Evolutionary conservation across 2,888 invertebrate genomes (phyloP), one percentile per base, ranked within the genome.

Genomic region (Lithophane ornitopus): DNA sequence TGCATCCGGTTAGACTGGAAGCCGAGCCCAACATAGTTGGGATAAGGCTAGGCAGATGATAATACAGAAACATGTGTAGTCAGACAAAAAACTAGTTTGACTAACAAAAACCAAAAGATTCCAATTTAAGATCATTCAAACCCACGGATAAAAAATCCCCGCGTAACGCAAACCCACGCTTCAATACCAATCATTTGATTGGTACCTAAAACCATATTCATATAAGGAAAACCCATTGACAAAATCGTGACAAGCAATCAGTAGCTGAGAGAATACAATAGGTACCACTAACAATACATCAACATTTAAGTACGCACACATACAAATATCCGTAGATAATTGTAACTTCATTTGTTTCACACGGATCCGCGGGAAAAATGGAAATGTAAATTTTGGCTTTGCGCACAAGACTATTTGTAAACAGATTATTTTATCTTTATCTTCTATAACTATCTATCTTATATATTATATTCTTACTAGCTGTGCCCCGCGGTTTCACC

Each of bases 161-260:
- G 16, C 44, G 22, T 52, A n/a, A 70, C 34, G 3, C 49, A 41
- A 56, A 39, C 61, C 61, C 62, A 81, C 62, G 61, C 19, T 59
- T 54, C 46, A 78, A 81, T 73, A 81, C 19, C 52, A 81, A 81
- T 63, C 41, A 66, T 68, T 68, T 61, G 22, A 65, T 71, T 63
- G 62, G 73, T 19, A 66, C 65, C 75, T 56, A 82, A 78, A 75
- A 26, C 56, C 28, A 46, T 71, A 59, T 34, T 41, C 74, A 52
- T 67, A 78, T 72, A 78, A 78, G 86, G 83, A 87, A 87, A 87
- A 87, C 39, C 81, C 83, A 81, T 81, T 77, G 79, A 74, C 63
- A 16, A 68, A 77, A 81, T 68, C 74, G 82, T 85, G 84, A 84
- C 78, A 69, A 14, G 75, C 78, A 44, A 68, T 73, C 82, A 39